Percentiles rank a stretch among this genome's conserved stretches.
These are phyloP conservation scores for Rhynchomys soricoides DNA, from an alignment of 2,113 vertebrate genomes.

Conservation along the genomic window DNA sequence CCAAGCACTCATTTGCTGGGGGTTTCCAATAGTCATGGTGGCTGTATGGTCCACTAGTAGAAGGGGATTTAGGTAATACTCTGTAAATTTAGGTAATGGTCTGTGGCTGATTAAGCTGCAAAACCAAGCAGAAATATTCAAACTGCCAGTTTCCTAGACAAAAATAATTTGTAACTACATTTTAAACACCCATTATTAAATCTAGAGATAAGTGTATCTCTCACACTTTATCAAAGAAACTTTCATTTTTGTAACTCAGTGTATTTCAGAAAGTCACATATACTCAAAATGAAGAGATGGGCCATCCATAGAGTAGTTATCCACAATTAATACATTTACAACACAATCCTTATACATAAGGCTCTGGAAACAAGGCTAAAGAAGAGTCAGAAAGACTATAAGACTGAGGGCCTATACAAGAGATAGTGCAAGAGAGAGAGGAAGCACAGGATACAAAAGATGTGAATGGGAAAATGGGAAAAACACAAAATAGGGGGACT, in stretches of 20 bases:
- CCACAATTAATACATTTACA: not conserved
- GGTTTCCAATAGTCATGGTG: too few relatives aligned
- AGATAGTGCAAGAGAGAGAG: not conserved
- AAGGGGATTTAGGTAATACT: not conserved
- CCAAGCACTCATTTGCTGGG: not conserved
- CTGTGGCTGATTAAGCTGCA: not conserved
- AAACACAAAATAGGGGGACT: not conserved
- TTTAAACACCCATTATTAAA: not conserved
- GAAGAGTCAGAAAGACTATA: not conserved
- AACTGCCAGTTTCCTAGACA: not conserved
- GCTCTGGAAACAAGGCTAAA: not conserved
- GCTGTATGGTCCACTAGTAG: not conserved
- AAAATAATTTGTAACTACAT: not conserved
- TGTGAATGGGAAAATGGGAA: not conserved
- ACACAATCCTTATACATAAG: not conserved
- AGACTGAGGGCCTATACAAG: not conserved
- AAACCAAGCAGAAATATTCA: not conserved
- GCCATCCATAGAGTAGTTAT: too few relatives aligned
- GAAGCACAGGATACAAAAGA: not conserved
- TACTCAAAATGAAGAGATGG: not conserved
- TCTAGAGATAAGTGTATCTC: not conserved
- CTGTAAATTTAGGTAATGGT: not conserved
- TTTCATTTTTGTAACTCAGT: not conserved
- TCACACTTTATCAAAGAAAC: not conserved
- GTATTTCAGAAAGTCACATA: not conserved